A percentile compares a stretch with the other conserved stretches of the same genome.
These are phyloP conservation scores for Perizoma affinitatum DNA, from an alignment of 2,888 invertebrate genomes.

Conservation along the genomic window DNA sequence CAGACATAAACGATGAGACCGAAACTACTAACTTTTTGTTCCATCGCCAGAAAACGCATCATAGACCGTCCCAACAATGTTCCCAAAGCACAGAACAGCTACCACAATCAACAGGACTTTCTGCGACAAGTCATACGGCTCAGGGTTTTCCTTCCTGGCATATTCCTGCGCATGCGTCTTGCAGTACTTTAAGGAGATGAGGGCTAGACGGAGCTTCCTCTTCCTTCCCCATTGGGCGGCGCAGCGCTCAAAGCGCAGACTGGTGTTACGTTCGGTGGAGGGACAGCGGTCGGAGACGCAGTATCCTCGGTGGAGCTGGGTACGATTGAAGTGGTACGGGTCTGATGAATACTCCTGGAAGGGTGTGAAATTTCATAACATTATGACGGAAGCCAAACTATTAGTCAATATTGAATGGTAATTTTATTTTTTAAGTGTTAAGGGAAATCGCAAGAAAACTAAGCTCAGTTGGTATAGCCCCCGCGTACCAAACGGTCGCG, in stretches of 20 bases:
- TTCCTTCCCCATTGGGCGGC: slow-evolving; percentile 48
- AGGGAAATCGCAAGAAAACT: too few species aligned
- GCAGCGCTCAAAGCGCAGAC: slow-evolving; percentile 60
- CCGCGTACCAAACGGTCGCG: too few species aligned
- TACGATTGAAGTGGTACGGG: slow-evolving; percentile 60
- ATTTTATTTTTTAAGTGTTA: too few species aligned
- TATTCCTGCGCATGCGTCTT: slow-evolving; percentile 48
- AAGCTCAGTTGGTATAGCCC: too few species aligned
- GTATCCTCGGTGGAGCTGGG: slow-evolving; percentile 65
- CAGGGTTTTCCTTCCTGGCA: slow-evolving; percentile 35
- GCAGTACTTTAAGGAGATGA: slow-evolving; percentile 54
- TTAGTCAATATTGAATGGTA: too few species aligned
- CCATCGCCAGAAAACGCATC: slow-evolving; percentile 47
- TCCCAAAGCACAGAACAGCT: slow-evolving; percentile 43
- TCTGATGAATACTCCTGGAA: slow-evolving; percentile 59
- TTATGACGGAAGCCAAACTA: too few species aligned
- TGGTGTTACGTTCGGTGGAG: slow-evolving; percentile 44
- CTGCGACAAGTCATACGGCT: slow-evolving; percentile 45
- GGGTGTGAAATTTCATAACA: too few species aligned
- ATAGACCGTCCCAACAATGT: slow-evolving; percentile 55
- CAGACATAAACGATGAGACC: not conserved
- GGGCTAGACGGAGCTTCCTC: slow-evolving; percentile 42
- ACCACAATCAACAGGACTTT: slow-evolving; percentile 45
- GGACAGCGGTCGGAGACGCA: slow-evolving; percentile 65
- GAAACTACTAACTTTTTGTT: slow-evolving; percentile 48